These are phyloP conservation scores for Leptinotarsa haldemani DNA, from an alignment of 2,888 invertebrate genomes.

Conservation along the genomic window DNA sequence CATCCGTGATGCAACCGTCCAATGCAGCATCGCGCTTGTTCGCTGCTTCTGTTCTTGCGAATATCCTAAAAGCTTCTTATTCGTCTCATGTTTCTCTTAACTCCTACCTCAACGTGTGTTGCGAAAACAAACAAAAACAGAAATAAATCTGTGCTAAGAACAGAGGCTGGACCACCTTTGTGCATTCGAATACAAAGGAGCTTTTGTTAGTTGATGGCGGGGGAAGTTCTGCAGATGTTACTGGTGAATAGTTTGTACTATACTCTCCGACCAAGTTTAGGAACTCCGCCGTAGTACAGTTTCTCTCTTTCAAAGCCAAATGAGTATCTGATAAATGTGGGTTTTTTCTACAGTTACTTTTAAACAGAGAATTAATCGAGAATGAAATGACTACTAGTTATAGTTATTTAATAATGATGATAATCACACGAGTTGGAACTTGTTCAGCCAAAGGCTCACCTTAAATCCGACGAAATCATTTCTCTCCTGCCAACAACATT, in stretches of 20 bases:
- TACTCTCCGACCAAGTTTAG: constrained; percentile 7
- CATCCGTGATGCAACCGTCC: background rate
- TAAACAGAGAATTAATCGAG: too few relatives aligned
- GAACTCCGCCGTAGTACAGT: background rate
- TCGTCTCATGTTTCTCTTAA: constrained; percentile 29
- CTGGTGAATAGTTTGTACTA: constrained; percentile 21
- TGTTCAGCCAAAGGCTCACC: too few relatives aligned
- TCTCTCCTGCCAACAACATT: too few relatives aligned
- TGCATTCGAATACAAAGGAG: constrained; percentile 33
- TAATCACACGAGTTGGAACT: too few relatives aligned
- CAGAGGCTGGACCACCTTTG: constrained; percentile 35
- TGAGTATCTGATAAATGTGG: too few relatives aligned
- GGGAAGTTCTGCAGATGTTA: constrained; percentile 40
- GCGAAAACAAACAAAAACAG: constrained; percentile 34
- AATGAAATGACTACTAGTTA: too few relatives aligned
- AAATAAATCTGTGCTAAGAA: constrained; percentile 34
- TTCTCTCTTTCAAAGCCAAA: background rate
- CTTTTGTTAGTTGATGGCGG: constrained; percentile 35
- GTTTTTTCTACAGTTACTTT: too few relatives aligned
- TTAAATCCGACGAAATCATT: too few relatives aligned
- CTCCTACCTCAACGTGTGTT: constrained; percentile 34
- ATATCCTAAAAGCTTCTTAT: constrained; percentile 32
- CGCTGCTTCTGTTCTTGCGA: constrained; percentile 23
- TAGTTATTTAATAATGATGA: too few relatives aligned
- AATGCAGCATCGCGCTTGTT: constrained; percentile 5